phyloP scores from a whole-genome alignment of 2,888 invertebrate species.

The Lepidocyrtoides sp. region DNA sequence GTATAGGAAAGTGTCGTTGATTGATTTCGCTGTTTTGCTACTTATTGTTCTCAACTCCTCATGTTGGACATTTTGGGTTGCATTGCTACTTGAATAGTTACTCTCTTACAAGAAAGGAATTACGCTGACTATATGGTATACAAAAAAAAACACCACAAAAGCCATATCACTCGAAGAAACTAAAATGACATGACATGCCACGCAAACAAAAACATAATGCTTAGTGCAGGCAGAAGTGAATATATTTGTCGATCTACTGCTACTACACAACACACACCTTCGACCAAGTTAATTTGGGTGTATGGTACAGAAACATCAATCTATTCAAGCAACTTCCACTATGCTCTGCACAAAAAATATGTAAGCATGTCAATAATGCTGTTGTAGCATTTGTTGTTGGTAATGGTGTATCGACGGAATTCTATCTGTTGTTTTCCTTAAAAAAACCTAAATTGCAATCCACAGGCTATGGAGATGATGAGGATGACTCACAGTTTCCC shows the following conservation, averaged over 20 bases:
- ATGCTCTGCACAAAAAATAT: conserved; percentile 11
- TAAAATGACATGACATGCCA: conserved; percentile 76
- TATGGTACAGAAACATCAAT: conserved; percentile 47
- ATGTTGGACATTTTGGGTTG: conserved; percentile 57
- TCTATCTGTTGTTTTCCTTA: conserved; percentile 20
- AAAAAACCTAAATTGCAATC: conserved; percentile 44
- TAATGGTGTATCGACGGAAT: not conserved
- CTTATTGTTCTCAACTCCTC: conserved; percentile 71
- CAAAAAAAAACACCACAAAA: conserved; percentile 1
- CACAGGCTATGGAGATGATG: not conserved
- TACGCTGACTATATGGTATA: conserved; percentile 6
- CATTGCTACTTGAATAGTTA: conserved; percentile 33
- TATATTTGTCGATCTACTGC: not conserved
- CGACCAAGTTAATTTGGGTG: not conserved
- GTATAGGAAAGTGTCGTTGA: conserved; percentile 75
- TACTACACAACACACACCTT: too few relatives aligned
- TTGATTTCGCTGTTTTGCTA: conserved; percentile 71
- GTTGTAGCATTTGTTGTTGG: conserved; percentile 11
- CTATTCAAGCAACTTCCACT: conserved; percentile 38
- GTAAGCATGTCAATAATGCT: conserved; percentile 56
- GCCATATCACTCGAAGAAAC: conserved; percentile 28
- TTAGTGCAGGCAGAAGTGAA: not conserved
- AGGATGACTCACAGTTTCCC: not conserved
- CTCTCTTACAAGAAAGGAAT: conserved; percentile 28
- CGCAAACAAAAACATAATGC: conserved; percentile 13